Conservation (phyloP, 1,140 invertebrate species). For the Manduca sexta region DNA sequence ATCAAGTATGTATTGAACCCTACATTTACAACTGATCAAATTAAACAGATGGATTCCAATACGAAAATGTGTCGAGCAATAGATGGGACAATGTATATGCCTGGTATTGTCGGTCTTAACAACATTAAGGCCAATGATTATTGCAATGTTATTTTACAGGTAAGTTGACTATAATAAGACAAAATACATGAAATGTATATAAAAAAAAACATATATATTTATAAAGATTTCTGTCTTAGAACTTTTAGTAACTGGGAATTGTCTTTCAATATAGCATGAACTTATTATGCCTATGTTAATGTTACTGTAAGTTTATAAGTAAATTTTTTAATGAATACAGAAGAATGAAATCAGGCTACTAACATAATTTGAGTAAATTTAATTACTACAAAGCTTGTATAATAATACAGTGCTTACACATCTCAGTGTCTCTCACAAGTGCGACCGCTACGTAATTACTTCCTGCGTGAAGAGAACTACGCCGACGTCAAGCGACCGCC, state of each 20-base stretch:
- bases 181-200: not conserved
- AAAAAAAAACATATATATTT: not conserved
- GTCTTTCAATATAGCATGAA: too few relatives aligned
- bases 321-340: too few relatives aligned
- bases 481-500: constrained; percentile 90
- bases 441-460: constrained; percentile 94
- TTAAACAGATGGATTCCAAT: constrained; percentile 85
- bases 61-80: constrained; percentile 95
- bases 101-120: constrained; percentile 97
- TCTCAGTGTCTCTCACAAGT: constrained; percentile 94
- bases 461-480: constrained; percentile 95
- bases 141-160: constrained; percentile 98
- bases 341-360: too few relatives aligned
- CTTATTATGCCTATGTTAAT: too few relatives aligned
- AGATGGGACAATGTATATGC: constrained; percentile 96
- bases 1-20: constrained; percentile 99
- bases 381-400: too few relatives aligned
- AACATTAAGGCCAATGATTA: constrained; percentile 99
- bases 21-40: constrained; percentile 91
- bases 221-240: too few relatives aligned
- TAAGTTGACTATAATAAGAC: constrained; percentile 43
- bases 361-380: too few relatives aligned
- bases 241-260: too few relatives aligned
- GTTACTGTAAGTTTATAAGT: too few relatives aligned
- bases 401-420: too few relatives aligned